A percentile compares a stretch with the other conserved stretches of the same genome.
These are phyloP conservation scores for Pedicia rivosa DNA, from an alignment of 2,888 invertebrate genomes.

Conservation along the genomic window DNA sequence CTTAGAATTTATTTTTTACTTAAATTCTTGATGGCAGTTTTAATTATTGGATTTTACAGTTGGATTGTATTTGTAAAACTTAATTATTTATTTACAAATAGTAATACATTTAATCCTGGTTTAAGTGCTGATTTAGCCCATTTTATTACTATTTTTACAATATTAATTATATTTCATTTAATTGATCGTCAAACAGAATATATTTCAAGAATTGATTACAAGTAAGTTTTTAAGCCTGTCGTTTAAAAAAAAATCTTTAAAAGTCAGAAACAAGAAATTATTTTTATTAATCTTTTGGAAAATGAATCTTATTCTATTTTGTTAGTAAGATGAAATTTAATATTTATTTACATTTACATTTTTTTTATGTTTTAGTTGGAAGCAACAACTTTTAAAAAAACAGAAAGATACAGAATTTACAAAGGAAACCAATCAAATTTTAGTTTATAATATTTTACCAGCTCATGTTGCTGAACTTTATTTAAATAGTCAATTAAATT, in stretches of 20 bases:
- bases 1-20: slow-evolving; percentile 69
- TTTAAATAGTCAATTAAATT: slow-evolving; percentile 48
- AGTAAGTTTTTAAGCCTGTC: slow-evolving; percentile 31
- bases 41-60: slow-evolving; percentile 48
- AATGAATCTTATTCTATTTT: too few relatives aligned
- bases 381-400: slow-evolving; percentile 54
- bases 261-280: too few relatives aligned
- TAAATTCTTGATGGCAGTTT: slow-evolving; percentile 54
- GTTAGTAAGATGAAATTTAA: too few relatives aligned
- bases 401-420: slow-evolving; percentile 75
- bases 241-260: neutral
- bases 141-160: slow-evolving; percentile 52
- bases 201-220: slow-evolving; percentile 72
- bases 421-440: slow-evolving; percentile 71
- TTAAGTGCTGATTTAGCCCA: slow-evolving; percentile 55
- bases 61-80: slow-evolving; percentile 49
- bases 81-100: slow-evolving; percentile 36
- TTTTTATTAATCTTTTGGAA: too few relatives aligned
- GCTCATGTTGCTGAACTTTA: slow-evolving; percentile 78
- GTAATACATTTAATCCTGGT: slow-evolving; percentile 52
- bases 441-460: slow-evolving; percentile 85
- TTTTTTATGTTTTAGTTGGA: slow-evolving; percentile 40
- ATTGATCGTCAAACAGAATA: slow-evolving; percentile 84
- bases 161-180: slow-evolving; percentile 62
- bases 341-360: too few relatives aligned